Conservation (phyloP, 2,888 invertebrate species). For the Catocala nupta region DNA sequence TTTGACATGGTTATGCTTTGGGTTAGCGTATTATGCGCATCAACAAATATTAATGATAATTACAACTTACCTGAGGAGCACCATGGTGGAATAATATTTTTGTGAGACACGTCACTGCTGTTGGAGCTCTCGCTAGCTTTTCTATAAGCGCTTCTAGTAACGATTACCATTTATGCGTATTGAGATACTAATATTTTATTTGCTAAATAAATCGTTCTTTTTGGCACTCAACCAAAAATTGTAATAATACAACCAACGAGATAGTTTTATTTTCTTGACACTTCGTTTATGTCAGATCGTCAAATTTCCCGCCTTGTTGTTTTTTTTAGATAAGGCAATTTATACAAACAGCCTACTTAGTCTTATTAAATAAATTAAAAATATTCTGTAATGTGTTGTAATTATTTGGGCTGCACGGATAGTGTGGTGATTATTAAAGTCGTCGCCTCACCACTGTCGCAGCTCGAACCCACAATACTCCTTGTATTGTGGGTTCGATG, state of each 20-base stretch:
- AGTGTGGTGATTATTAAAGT: too few species aligned
- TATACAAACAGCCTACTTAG: background rate
- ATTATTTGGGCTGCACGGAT: too few species aligned
- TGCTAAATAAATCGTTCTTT: conserved; percentile 15
- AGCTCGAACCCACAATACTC: too few species aligned
- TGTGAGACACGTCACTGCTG: conserved; percentile 63
- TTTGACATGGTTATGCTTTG: too few species aligned
- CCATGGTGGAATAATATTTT: conserved; percentile 71
- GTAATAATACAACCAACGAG: conserved; percentile 33
- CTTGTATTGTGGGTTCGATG: too few species aligned
- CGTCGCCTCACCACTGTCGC: too few species aligned
- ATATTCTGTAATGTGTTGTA: too few species aligned
- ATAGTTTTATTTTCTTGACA: conserved; percentile 29
- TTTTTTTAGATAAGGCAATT: background rate
- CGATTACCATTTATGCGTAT: conserved; percentile 61
- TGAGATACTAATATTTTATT: conserved; percentile 12
- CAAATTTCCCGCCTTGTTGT: background rate
- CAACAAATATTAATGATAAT: too few species aligned
- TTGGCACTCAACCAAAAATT: conserved; percentile 9
- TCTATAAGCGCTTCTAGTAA: conserved; percentile 63
- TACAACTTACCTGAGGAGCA: conserved; percentile 68
- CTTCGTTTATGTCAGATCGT: conserved; percentile 8
- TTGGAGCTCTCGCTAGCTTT: conserved; percentile 63
- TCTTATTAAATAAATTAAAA: background rate
- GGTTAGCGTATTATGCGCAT: too few species aligned